Percentiles rank a stretch among this genome's conserved stretches.
These are phyloP conservation scores for Myotis lucifugus DNA, from an alignment of 2,113 vertebrate species.

Conservation along the genomic window DNA sequence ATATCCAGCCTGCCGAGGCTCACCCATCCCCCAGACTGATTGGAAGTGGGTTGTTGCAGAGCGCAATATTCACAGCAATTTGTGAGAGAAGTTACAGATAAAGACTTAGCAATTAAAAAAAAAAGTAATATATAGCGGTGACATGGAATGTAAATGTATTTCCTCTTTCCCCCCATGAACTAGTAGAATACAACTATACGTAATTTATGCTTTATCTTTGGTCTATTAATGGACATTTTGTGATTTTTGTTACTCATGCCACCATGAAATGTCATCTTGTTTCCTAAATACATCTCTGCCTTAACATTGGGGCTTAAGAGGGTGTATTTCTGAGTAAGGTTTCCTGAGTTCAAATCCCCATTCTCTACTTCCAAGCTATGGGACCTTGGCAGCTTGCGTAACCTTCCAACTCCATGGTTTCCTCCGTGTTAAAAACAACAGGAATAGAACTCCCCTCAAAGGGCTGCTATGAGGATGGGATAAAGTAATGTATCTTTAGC, in stretches of 20 bases:
- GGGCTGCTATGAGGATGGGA: not conserved
- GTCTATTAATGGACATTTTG: not conserved
- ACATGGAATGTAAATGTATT: not conserved
- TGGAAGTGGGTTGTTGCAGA: not conserved
- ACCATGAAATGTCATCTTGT: not conserved
- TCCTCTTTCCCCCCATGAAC: not conserved
- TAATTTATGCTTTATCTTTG: not conserved
- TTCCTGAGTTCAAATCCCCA: not conserved
- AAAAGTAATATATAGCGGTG: not conserved
- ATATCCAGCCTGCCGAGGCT: slow-evolving; percentile 17
- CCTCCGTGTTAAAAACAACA: not conserved
- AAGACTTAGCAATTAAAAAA: not conserved
- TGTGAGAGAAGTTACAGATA: slow-evolving; percentile 14
- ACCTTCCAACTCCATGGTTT: not conserved
- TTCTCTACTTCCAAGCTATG: not conserved
- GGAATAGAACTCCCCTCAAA: not conserved
- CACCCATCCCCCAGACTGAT: not conserved
- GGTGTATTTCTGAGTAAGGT: not conserved
- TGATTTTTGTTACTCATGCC: not conserved
- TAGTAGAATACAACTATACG: not conserved
- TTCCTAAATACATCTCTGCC: not conserved
- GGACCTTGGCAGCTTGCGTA: not conserved
- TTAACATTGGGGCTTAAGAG: not conserved
- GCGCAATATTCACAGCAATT: not conserved
- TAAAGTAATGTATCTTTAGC: not conserved